Evolutionary conservation across 1,140 invertebrate species (phyloP).

Genomic region (Forficula auricularia): DNA sequence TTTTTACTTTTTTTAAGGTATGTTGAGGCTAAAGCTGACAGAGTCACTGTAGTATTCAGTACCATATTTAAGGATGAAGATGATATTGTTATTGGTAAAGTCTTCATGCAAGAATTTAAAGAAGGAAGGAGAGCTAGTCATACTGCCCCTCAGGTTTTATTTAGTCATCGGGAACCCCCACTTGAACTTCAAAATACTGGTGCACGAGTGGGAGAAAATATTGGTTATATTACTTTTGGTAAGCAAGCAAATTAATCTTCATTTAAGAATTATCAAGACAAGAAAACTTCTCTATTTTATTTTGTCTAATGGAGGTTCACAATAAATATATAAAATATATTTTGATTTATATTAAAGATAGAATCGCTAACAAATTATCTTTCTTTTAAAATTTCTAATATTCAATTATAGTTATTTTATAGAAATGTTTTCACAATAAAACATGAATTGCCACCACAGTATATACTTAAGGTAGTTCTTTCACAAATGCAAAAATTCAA

Average conservation of each 20-base stretch:
- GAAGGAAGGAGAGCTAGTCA: conserved; percentile 93
- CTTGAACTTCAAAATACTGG: conserved; percentile 85
- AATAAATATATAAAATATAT: no score
- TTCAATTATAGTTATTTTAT: no score
- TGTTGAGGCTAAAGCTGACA: conserved; percentile 91
- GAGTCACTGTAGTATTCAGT: conserved; percentile 97
- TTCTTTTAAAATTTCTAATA: no score
- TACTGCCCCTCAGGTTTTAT: conserved; percentile 80
- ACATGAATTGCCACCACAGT: no score
- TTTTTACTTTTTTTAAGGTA: conserved; percentile 42
- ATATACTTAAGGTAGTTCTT: no score
- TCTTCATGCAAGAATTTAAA: conserved; percentile 97
- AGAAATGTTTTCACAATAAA: no score
- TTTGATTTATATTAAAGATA: no score
- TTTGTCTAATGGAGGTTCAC: no score
- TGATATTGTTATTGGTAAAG: conserved; percentile 96
- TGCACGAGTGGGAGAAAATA: conserved; percentile 87
- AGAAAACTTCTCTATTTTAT: no score
- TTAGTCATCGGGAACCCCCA: conserved; percentile 90
- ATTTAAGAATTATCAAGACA: not conserved
- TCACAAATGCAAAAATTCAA: no score
- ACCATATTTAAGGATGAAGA: conserved; percentile 97
- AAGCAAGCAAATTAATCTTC: conserved; percentile 20
- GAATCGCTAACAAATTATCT: no score
- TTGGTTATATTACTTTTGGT: conserved; percentile 99